Conservation (phyloP, 2,797 vertebrate genomes). For the Aviceda leuphotes region DNA sequence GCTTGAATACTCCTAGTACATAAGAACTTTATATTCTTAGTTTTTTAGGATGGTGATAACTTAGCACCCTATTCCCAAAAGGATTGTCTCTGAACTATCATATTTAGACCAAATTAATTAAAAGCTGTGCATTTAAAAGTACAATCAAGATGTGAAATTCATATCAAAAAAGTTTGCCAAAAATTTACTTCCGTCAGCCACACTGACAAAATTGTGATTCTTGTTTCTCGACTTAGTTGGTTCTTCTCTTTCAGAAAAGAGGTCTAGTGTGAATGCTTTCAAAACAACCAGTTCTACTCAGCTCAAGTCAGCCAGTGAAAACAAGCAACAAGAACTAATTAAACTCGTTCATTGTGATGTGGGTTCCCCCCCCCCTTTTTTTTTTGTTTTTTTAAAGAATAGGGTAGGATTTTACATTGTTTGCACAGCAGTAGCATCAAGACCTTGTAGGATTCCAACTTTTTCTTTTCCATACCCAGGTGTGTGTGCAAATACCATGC, state of each 20-base stretch:
- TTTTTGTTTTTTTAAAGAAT: neutral
- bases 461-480: neutral
- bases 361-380: accelerated
- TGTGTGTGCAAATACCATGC: neutral
- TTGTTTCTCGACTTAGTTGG: neutral
- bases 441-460: neutral
- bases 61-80: neutral
- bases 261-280: neutral
- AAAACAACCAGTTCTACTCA: neutral
- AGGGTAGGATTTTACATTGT: neutral
- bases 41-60: neutral
- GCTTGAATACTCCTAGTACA: neutral
- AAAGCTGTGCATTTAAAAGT: neutral
- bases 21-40: neutral
- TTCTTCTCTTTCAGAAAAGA: neutral
- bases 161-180: neutral
- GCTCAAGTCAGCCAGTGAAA: neutral
- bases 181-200: neutral
- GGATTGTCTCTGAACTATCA: neutral
- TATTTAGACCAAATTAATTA: neutral
- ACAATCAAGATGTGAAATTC: neutral
- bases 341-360: neutral
- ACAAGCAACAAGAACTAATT: neutral
- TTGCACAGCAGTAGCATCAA: neutral
- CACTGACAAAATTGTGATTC: neutral